phyloP scores from a whole-genome alignment of 2,888 invertebrate genomes.

The Saturnia pavonia region DNA sequence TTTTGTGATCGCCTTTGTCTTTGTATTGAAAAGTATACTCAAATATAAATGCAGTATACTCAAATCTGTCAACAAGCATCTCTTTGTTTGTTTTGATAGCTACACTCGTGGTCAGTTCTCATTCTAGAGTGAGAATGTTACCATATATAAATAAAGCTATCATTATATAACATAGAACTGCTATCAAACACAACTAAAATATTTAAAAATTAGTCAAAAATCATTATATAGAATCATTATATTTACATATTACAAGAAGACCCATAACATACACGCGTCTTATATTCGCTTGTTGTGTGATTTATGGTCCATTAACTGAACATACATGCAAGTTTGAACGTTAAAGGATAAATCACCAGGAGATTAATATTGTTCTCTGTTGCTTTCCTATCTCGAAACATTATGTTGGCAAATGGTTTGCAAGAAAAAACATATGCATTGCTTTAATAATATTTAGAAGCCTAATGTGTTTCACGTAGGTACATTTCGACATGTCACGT shows the following conservation, averaged over 20 bases:
- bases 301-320: slow-evolving; percentile 56
- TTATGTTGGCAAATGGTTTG: slow-evolving; percentile 68
- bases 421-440: slow-evolving; percentile 44
- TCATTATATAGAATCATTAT: not conserved
- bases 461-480: not conserved
- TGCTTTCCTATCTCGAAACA: slow-evolving; percentile 57
- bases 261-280: slow-evolving; percentile 35
- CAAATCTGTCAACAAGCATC: not conserved
- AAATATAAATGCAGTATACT: too few species aligned
- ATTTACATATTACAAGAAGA: not conserved
- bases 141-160: too few species aligned
- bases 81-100: not conserved
- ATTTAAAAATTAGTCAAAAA: not conserved
- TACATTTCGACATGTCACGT: not conserved
- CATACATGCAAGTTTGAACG: slow-evolving; percentile 63
- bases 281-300: slow-evolving; percentile 50
- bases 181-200: not conserved
- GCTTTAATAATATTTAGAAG: not conserved
- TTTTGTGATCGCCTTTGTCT: too few species aligned
- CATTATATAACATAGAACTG: too few species aligned
- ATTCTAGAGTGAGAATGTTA: too few species aligned
- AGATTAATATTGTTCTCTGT: slow-evolving; percentile 67
- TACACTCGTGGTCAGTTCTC: not conserved
- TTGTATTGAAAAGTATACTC: not conserved
- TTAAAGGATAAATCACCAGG: slow-evolving; percentile 69